Evolutionary conservation across 2,888 invertebrate genomes (phyloP).

Genomic region (Hermaeophaga mercurialis): DNA sequence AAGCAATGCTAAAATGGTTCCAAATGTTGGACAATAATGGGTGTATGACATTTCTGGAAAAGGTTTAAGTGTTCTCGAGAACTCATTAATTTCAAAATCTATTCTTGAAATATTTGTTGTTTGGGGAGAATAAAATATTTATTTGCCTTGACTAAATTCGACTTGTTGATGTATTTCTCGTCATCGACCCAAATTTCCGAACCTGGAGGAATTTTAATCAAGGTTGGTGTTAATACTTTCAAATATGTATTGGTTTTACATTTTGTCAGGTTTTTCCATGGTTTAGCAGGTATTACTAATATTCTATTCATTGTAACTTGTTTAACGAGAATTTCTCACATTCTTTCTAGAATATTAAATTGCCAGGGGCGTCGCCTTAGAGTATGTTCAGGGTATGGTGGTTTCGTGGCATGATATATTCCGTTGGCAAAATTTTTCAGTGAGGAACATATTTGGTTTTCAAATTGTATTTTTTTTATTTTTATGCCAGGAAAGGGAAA

Average conservation of each 20-base stretch:
- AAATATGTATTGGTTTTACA: neutral
- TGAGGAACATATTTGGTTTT: too few relatives aligned
- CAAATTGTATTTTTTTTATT: too few relatives aligned
- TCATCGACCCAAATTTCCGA: neutral
- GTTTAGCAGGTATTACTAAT: neutral
- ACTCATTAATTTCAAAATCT: neutral
- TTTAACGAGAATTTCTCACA: neutral
- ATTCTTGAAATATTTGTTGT: neutral
- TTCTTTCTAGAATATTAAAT: neutral
- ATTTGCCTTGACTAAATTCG: neutral
- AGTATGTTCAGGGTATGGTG: too few relatives aligned
- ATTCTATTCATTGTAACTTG: neutral
- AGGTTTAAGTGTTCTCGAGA: neutral
- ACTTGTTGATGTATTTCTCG: too few relatives aligned
- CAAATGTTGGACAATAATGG: too few relatives aligned
- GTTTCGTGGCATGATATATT: too few relatives aligned
- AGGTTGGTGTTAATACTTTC: neutral
- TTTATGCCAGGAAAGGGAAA: too few relatives aligned
- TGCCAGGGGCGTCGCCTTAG: neutral
- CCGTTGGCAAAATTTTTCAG: too few relatives aligned
- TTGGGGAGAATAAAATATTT: neutral
- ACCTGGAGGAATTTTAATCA: neutral
- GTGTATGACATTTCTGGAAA: neutral
- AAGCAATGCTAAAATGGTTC: too few relatives aligned
- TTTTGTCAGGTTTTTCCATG: neutral